Conservation (phyloP, 2,888 invertebrate species). For the Dicyrtoma fusca region DNA sequence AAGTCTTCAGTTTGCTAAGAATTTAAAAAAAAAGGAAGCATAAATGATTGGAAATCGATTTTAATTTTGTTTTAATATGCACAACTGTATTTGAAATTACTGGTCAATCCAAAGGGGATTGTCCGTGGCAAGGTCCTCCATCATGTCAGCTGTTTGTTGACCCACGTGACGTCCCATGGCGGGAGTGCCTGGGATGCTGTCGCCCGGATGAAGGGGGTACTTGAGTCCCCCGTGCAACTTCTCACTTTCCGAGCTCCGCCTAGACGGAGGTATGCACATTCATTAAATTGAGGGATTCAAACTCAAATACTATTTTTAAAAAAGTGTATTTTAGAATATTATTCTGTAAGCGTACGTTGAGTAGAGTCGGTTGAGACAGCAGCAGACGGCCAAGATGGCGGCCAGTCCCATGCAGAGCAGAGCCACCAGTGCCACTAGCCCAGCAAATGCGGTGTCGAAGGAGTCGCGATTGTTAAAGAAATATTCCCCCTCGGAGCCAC, state of each 20-base stretch:
- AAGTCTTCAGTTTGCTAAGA: constrained; percentile 83
- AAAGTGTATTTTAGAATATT: neutral
- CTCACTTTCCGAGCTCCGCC: constrained; percentile 46
- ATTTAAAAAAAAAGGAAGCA: neutral
- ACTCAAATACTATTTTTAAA: no score
- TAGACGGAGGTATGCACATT: neutral
- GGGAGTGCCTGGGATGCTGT: constrained; percentile 51
- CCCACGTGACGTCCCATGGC: constrained; percentile 36
- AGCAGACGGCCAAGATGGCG: constrained; percentile 83
- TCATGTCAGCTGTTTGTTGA: constrained; percentile 51
- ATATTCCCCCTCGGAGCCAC: constrained; percentile 39
- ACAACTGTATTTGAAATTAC: constrained; percentile 60
- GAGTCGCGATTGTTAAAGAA: constrained; percentile 68
- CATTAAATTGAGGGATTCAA: no score
- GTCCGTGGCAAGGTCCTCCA: constrained; percentile 68
- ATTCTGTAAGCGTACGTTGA: constrained; percentile 43
- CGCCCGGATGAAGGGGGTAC: constrained; percentile 49
- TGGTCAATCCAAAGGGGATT: constrained; percentile 93
- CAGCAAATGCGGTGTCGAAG: constrained; percentile 81
- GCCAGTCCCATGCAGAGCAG: constrained; percentile 82
- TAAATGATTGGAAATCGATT: neutral
- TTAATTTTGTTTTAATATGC: neutral
- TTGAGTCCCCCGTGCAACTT: constrained; percentile 47
- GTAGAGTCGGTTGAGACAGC: constrained; percentile 83
- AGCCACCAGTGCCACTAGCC: constrained; percentile 71